Evolutionary conservation across 1,140 invertebrate species (phyloP).

Genomic region (Bombus confusus): DNA sequence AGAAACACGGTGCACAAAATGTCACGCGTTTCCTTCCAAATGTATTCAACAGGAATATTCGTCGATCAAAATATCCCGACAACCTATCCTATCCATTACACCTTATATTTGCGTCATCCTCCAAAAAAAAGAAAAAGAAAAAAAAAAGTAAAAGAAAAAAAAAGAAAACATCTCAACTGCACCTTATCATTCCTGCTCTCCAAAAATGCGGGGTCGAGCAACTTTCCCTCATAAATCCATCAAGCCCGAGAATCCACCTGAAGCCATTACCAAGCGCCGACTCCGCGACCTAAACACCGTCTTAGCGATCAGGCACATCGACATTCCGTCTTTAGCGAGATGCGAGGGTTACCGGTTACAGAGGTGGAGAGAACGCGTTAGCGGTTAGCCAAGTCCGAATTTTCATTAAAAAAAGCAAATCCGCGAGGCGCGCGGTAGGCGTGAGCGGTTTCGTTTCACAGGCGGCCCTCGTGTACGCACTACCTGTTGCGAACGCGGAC

Average conservation of each 20-base stretch:
- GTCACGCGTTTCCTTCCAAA: background rate
- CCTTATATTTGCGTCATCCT: background rate
- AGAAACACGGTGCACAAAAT: background rate
- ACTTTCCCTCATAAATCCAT: conserved; percentile 32
- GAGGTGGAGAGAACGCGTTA: background rate
- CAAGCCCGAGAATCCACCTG: conserved; percentile 1
- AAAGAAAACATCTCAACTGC: background rate
- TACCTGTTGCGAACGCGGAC: conserved; percentile 54
- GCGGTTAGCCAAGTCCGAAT: background rate
- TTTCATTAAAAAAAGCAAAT: conserved; percentile 8
- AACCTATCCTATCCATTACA: background rate
- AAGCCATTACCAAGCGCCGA: background rate
- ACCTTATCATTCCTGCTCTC: background rate
- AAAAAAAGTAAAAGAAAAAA: too few species aligned
- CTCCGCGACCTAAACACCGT: background rate
- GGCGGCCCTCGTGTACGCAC: conserved; percentile 27
- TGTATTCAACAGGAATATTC: background rate
- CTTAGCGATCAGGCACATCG: background rate
- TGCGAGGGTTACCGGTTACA: background rate
- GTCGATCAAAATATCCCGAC: background rate
- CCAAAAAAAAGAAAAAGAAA: background rate
- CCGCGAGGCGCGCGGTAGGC: conserved; percentile 12
- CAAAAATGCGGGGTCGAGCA: background rate
- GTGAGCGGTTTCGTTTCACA: conserved; percentile 50
- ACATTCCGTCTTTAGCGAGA: background rate